Percentiles rank a stretch among this genome's conserved stretches.
These are phyloP conservation scores for Sarcoramphus papa DNA, from an alignment of 2,797 vertebrate genomes.

Conservation along the genomic window DNA sequence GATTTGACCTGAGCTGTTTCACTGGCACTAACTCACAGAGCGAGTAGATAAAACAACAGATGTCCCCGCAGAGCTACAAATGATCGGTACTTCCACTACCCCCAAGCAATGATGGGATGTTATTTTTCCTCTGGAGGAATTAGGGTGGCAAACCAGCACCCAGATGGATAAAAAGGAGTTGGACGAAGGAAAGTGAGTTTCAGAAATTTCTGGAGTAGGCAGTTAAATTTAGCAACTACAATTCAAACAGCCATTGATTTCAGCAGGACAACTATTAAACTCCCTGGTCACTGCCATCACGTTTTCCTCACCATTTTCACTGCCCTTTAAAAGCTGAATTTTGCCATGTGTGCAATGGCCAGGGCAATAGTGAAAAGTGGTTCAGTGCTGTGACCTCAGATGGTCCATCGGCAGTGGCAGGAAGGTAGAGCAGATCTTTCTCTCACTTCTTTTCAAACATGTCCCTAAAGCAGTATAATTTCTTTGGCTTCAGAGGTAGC, in stretches of 20 bases:
- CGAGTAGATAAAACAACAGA: background rate
- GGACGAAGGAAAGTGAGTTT: background rate
- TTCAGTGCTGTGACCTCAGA: background rate
- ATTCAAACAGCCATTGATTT: constrained; percentile 21
- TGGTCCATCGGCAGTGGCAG: background rate
- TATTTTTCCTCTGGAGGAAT: background rate
- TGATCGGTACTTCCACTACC: background rate
- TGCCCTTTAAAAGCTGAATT: background rate
- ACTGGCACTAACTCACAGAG: background rate
- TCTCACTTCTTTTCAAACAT: background rate
- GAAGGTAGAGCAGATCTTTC: background rate
- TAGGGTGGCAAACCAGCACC: background rate
- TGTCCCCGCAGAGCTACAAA: background rate
- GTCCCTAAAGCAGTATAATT: background rate
- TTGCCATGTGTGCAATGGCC: background rate
- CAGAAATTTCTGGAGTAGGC: background rate
- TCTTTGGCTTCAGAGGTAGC: background rate
- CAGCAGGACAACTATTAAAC: background rate
- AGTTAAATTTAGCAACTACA: constrained; percentile 1
- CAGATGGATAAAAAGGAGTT: background rate
- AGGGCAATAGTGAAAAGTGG: background rate
- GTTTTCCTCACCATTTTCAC: background rate
- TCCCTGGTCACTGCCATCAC: background rate
- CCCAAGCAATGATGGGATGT: background rate
- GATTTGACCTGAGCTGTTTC: background rate